Percentiles rank a stretch among this genome's conserved stretches.
Evolutionary conservation across 1,140 invertebrate species (phyloP).

Genomic region (Conopomorpha cramerella): DNA sequence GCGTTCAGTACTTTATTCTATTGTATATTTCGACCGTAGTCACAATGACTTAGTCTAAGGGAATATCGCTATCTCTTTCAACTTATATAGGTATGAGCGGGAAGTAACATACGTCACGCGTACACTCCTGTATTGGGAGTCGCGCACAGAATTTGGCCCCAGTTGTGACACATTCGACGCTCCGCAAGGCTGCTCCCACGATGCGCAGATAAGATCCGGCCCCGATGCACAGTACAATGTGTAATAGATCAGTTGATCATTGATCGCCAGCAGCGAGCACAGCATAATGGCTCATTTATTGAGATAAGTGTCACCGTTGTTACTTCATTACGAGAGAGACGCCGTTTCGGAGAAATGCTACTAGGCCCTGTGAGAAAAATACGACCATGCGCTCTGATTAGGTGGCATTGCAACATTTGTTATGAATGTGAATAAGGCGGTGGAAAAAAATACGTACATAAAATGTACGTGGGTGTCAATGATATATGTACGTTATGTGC

Average conservation of each 20-base stretch:
- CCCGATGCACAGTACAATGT: conserved; percentile 53
- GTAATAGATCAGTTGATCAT: conserved; percentile 49
- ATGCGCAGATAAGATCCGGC: conserved; percentile 52
- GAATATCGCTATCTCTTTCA: not conserved
- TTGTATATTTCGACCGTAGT: not conserved
- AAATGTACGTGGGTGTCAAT: no score
- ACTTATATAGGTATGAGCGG: not conserved
- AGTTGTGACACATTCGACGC: no score
- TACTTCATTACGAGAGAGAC: no score
- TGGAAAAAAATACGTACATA: no score
- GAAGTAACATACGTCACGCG: not conserved
- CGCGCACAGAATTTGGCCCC: no score
- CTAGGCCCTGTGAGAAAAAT: no score
- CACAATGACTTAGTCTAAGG: not conserved
- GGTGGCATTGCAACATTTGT: no score
- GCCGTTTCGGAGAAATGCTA: not conserved
- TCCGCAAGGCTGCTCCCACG: conserved; percentile 27
- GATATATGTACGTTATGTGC: no score
- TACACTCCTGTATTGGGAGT: no score
- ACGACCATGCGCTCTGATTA: no score
- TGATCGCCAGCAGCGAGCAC: conserved; percentile 19
- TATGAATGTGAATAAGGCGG: no score
- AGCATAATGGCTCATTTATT: conserved; percentile 48
- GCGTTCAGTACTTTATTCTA: not conserved
- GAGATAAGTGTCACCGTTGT: conserved; percentile 37